phyloP scores from a whole-genome alignment of 2,888 invertebrate genomes.

The Fabriciana adippe region DNA sequence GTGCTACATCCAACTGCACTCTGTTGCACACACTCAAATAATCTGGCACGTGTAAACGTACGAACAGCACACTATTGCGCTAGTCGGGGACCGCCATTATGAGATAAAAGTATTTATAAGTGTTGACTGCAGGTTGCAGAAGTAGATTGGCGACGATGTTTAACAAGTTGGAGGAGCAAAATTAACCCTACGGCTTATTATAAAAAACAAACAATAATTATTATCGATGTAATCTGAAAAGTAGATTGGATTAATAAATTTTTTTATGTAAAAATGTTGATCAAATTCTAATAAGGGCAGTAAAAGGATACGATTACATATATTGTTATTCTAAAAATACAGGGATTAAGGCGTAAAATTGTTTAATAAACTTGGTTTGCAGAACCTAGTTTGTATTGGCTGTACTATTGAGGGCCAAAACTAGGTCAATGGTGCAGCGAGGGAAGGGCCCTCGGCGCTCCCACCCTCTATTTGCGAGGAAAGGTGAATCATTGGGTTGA shows the following conservation, averaged over 20 bases:
- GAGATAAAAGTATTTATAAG: slow-evolving; percentile 42
- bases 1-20: slow-evolving; percentile 45
- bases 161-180: slow-evolving; percentile 18
- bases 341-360: slow-evolving; percentile 7
- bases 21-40: slow-evolving; percentile 48
- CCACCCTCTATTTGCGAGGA: slow-evolving; percentile 40
- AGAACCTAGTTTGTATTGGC: slow-evolving; percentile 35
- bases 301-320: not conserved
- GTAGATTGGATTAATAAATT: too few species aligned
- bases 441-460: slow-evolving; percentile 54
- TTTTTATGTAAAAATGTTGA: too few species aligned
- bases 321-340: not conserved
- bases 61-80: slow-evolving; percentile 45
- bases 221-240: too few species aligned
- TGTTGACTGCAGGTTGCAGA: slow-evolving; percentile 36
- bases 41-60: slow-evolving; percentile 54
- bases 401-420: slow-evolving; percentile 53
- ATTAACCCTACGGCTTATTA: slow-evolving; percentile 7
- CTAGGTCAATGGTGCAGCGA: slow-evolving; percentile 75
- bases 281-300: too few species aligned
- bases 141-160: slow-evolving; percentile 30
- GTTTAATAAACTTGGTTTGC: slow-evolving; percentile 27
- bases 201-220: slow-evolving; percentile 4
- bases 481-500: slow-evolving; percentile 41
- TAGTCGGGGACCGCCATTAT: slow-evolving; percentile 42